Evolutionary conservation across 2,113 vertebrate species (phyloP).

Genomic region (Andinoacara biseriatus): DNA sequence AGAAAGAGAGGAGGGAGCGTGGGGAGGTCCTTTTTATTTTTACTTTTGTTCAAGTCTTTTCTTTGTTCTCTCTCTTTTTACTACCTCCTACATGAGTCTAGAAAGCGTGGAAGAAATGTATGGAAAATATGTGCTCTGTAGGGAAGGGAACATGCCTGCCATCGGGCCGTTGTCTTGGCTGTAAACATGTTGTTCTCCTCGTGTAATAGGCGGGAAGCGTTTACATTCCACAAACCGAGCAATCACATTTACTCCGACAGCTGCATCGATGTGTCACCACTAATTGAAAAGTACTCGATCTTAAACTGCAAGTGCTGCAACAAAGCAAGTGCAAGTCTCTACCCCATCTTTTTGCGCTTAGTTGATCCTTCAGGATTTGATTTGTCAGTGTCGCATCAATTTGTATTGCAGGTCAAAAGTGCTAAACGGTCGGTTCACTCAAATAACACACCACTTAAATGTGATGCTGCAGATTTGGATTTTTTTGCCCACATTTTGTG

Average conservation of each 20-base stretch:
- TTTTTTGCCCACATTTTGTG: not conserved
- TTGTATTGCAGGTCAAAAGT: not conserved
- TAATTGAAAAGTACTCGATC: conserved; percentile 10
- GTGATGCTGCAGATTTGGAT: not conserved
- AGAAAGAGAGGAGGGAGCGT: conserved; percentile 32
- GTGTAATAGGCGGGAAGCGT: not conserved
- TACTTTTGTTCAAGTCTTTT: not conserved
- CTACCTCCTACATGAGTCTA: not conserved
- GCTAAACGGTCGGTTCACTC: not conserved
- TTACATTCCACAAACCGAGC: conserved; percentile 25
- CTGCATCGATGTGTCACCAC: conserved; percentile 31
- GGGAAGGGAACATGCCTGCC: not conserved
- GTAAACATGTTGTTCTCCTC: conserved; percentile 30
- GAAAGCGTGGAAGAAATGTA: not conserved
- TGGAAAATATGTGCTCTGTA: not conserved
- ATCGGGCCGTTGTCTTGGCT: not conserved
- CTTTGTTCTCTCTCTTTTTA: not conserved
- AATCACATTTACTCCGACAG: conserved; percentile 19
- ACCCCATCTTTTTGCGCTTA: not conserved
- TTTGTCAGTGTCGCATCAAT: not conserved
- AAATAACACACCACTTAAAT: not conserved
- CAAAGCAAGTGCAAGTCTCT: conserved; percentile 3
- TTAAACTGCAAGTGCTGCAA: not conserved
- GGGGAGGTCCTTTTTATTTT: not conserved
- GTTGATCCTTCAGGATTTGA: not conserved